These are phyloP conservation scores for Peromyscus polionotus DNA, from an alignment of 2,113 vertebrate genomes.

Conservation along the genomic window DNA sequence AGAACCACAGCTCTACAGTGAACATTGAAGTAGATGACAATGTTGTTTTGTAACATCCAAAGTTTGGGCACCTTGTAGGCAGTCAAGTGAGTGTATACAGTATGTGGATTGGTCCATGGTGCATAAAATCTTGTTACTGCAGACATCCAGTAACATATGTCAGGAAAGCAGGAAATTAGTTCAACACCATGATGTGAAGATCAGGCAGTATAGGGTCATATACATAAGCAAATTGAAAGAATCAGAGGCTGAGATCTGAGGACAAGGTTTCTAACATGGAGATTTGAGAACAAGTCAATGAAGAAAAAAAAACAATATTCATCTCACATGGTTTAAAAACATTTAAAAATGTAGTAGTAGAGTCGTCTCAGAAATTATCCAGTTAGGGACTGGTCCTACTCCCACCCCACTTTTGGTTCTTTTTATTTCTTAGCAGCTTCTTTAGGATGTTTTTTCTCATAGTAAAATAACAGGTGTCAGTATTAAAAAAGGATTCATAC, in stretches of 20 bases:
- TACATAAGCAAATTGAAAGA: background rate
- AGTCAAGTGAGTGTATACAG: background rate
- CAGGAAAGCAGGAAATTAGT: background rate
- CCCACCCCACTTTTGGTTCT: background rate
- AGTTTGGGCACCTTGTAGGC: background rate
- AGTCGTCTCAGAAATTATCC: background rate
- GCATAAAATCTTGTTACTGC: background rate
- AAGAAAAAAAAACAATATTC: background rate
- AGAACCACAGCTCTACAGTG: background rate
- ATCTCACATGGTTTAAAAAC: background rate
- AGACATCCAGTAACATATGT: background rate
- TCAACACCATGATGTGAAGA: background rate
- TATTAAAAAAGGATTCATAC: background rate
- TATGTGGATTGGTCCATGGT: background rate
- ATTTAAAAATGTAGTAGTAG: background rate
- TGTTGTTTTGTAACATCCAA: background rate
- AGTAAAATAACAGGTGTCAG: background rate
- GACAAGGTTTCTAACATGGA: constrained; percentile 11
- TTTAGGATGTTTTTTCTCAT: background rate
- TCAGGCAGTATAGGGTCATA: background rate
- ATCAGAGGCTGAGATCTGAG: background rate
- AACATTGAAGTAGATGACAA: background rate
- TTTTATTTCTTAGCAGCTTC: constrained; percentile 4
- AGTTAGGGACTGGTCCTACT: background rate
- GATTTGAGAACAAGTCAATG: background rate